These are phyloP conservation scores for Bucorvus abyssinicus DNA, from an alignment of 2,797 vertebrate species.

Conservation along the genomic window DNA sequence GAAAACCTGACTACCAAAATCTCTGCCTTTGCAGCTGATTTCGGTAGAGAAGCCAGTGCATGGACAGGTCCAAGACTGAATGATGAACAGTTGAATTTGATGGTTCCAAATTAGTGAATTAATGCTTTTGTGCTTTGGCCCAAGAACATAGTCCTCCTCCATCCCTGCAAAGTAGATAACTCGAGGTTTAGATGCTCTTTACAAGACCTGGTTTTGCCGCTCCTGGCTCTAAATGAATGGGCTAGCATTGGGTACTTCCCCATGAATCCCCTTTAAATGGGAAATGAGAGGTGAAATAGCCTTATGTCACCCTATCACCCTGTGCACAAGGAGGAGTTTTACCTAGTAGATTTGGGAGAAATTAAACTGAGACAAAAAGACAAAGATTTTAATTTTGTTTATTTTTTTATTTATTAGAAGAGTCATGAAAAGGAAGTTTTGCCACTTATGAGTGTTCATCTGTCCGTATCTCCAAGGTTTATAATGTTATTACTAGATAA, in stretches of 20 bases:
- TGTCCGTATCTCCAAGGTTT: slow-evolving; percentile 6
- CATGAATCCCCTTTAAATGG: not conserved
- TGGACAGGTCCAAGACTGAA: not conserved
- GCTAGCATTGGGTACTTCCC: not conserved
- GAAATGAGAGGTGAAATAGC: not conserved
- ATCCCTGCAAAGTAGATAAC: not conserved
- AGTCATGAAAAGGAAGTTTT: slow-evolving; percentile 8
- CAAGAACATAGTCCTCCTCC: not conserved
- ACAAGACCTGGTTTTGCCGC: not conserved
- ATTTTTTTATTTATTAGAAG: not conserved
- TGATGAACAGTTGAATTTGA: not conserved
- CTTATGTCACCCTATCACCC: not conserved
- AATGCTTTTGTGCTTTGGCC: not conserved
- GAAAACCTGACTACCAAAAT: not conserved
- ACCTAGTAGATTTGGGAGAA: not conserved
- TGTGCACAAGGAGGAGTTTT: not conserved
- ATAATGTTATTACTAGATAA: slow-evolving; percentile 41
- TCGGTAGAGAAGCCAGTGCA: not conserved
- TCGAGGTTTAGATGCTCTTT: not conserved
- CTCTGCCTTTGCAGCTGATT: not conserved
- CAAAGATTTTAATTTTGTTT: not conserved
- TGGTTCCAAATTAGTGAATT: not conserved
- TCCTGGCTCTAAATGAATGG: not conserved
- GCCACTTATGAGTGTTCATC: not conserved
- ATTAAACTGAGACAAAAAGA: not conserved